These are phyloP conservation scores for Frankliniella fusca DNA, from an alignment of 2,888 invertebrate genomes.

Conservation along the genomic window DNA sequence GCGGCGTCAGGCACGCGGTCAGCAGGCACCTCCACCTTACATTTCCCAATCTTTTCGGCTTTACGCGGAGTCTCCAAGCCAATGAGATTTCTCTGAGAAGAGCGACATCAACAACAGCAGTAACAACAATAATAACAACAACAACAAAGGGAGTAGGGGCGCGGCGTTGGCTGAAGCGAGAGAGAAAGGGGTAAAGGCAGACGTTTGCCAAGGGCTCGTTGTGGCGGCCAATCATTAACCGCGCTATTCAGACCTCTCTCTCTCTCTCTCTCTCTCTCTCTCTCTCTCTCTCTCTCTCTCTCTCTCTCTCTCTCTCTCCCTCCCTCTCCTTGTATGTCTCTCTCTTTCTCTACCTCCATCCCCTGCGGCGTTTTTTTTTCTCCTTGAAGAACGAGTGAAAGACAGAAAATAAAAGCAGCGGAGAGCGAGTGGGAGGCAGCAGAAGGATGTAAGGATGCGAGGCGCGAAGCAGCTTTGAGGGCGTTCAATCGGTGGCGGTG, in stretches of 20 bases:
- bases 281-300: slow-evolving; percentile 2
- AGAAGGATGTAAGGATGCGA: neutral
- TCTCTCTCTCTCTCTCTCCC: neutral
- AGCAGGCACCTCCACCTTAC: no score
- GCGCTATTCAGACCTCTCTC: neutral
- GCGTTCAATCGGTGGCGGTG: no score
- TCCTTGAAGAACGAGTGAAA: neutral
- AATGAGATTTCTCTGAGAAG: no score
- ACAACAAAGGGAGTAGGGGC: neutral
- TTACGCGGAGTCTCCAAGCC: no score
- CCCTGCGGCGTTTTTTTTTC: neutral
- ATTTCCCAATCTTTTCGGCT: no score
- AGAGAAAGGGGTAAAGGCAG: neutral
- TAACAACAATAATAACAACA: no score
- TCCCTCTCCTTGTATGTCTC: neutral
- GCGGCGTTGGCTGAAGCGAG: neutral
- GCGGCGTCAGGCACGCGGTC: no score
- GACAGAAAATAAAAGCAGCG: no score
- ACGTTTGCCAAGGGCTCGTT: slow-evolving; percentile 11
- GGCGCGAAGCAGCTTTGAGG: no score
- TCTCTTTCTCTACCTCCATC: neutral
- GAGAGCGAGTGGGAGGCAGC: neutral
- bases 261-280: neutral
- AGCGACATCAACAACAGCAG: no score
- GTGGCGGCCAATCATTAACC: slow-evolving; percentile 16